These are phyloP conservation scores for Pangasius krempfi DNA, from an alignment of 2,797 vertebrate genomes.

Conservation along the genomic window DNA sequence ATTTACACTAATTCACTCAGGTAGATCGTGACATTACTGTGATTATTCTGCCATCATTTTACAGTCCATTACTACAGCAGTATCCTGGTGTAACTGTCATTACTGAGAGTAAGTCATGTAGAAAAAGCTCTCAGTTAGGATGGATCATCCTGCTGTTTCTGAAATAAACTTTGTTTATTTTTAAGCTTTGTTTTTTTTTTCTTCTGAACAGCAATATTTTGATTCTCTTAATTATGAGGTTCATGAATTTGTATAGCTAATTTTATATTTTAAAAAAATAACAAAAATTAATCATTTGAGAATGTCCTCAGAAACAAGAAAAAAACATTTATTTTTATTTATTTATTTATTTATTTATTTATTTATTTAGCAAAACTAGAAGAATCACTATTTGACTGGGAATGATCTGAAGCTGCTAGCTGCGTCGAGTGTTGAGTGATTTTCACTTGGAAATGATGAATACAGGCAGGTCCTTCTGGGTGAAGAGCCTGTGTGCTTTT, in stretches of 20 bases:
- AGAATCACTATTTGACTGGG: not conserved
- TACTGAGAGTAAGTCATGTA: constrained; percentile 25
- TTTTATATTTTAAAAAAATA: not conserved
- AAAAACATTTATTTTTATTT: not conserved
- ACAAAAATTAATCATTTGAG: not conserved
- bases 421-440: not conserved
- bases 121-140: constrained; percentile 20
- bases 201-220: not conserved
- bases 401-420: not conserved
- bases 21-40: constrained; percentile 38
- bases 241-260: not conserved
- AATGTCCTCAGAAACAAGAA: not conserved
- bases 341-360: not conserved
- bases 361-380: not conserved
- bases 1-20: constrained; percentile 56
- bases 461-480: not conserved
- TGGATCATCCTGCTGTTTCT: not conserved
- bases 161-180: not conserved
- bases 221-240: not conserved
- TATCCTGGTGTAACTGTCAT: constrained; percentile 20
- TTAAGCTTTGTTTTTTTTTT: not conserved
- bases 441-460: not conserved
- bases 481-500: not conserved
- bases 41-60: constrained; percentile 39
- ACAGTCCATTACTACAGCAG: constrained; percentile 30